Evolutionary conservation across 2,888 invertebrate species (phyloP).

Genomic region (Ischnus inquisitorius): DNA sequence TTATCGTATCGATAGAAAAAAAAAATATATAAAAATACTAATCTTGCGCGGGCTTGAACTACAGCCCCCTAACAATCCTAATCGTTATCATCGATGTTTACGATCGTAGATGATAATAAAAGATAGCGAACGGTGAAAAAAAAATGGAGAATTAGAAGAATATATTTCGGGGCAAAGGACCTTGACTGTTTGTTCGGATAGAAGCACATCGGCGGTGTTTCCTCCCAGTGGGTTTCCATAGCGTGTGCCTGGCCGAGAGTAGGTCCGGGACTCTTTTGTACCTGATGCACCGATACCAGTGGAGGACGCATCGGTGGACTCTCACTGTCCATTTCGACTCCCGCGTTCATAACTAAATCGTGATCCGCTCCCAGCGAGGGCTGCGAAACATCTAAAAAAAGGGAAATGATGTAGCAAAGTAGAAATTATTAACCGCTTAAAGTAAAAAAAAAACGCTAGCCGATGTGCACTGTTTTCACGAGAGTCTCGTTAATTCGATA

Average conservation of each 20-base stretch:
- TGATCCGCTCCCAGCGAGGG: constrained; percentile 91
- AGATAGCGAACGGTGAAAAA: constrained; percentile 1
- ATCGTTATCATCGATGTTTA: constrained; percentile 4
- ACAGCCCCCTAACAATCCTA: constrained; percentile 34
- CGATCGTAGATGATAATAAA: constrained; percentile 13
- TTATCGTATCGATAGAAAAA: constrained; percentile 4
- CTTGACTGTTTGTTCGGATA: constrained; percentile 81
- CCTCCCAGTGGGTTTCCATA: constrained; percentile 91
- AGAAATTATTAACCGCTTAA: not conserved
- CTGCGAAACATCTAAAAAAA: constrained; percentile 90
- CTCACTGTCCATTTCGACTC: constrained; percentile 80
- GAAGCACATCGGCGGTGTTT: constrained; percentile 85
- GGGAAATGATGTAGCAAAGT: constrained; percentile 5
- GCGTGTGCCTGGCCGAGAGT: constrained; percentile 78
- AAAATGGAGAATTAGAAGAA: not conserved
- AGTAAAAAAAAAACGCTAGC: not conserved
- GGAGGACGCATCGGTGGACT: constrained; percentile 79
- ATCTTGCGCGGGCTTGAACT: constrained; percentile 43
- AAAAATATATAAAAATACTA: constrained; percentile 33
- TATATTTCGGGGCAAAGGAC: constrained; percentile 69
- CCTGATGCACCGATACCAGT: constrained; percentile 77
- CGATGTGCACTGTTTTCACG: not conserved
- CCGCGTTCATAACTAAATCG: constrained; percentile 83
- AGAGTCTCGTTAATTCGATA: not conserved
- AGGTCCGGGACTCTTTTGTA: constrained; percentile 77